Conservation (phyloP, 2,113 vertebrate genomes). For the Connochaetes taurinus region DNA sequence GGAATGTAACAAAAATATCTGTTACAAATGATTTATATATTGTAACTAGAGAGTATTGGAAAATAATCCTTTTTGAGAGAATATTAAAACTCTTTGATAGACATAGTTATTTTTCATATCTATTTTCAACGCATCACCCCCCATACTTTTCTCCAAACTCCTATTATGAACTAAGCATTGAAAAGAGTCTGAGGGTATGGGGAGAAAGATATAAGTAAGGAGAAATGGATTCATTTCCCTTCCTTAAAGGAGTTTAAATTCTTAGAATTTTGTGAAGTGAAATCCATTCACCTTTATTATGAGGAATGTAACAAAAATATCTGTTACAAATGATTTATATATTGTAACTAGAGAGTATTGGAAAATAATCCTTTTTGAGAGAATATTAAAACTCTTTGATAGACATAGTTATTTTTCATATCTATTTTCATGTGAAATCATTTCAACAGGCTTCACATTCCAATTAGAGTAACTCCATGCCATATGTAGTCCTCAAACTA, state of each 20-base stretch:
- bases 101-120: neutral
- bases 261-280: neutral
- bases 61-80: neutral
- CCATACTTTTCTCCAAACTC: neutral
- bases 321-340: neutral
- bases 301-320: neutral
- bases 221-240: neutral
- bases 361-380: neutral
- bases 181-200: neutral
- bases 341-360: neutral
- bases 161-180: neutral
- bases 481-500: neutral
- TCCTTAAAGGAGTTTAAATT: neutral
- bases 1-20: neutral
- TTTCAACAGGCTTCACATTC: neutral
- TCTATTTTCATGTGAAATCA: neutral
- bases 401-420: neutral
- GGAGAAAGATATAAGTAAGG: neutral
- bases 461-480: neutral
- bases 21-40: neutral
- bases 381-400: neutral
- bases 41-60: neutral
- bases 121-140: too few species aligned
- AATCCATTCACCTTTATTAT: neutral
- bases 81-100: neutral